A percentile compares a stretch with the other conserved stretches of the same genome.
Evolutionary conservation across 2,888 invertebrate species (phyloP).

Genomic region (Gerris lacustris): DNA sequence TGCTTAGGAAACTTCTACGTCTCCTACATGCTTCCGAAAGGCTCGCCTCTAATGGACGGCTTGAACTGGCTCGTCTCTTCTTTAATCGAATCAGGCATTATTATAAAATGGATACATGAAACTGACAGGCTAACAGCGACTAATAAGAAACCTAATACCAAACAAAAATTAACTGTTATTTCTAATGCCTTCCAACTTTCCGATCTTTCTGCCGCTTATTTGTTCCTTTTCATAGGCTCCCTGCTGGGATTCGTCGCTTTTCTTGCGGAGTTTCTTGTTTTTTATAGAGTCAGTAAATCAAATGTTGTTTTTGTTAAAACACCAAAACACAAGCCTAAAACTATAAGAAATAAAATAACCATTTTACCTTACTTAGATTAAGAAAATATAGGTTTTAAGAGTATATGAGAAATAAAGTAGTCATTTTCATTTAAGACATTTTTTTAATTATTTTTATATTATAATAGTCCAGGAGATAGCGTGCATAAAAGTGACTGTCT

Average conservation of each 20-base stretch:
- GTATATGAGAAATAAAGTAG: too few relatives aligned
- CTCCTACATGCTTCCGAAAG: slow-evolving; percentile 6
- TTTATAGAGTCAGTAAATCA: too few relatives aligned
- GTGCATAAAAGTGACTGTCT: too few relatives aligned
- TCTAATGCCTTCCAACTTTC: background rate
- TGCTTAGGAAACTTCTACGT: slow-evolving; percentile 10
- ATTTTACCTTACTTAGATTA: too few relatives aligned
- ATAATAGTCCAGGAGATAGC: too few relatives aligned
- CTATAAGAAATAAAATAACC: too few relatives aligned
- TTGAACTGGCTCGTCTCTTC: slow-evolving; percentile 9
- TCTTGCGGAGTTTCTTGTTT: slow-evolving; percentile 2
- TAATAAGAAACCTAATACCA: background rate
- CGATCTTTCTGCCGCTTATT: slow-evolving; percentile 1
- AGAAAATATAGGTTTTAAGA: too few relatives aligned
- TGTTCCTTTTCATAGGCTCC: background rate
- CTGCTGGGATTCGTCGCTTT: background rate
- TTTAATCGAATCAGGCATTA: slow-evolving; percentile 10
- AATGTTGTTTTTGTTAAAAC: too few relatives aligned
- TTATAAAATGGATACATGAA: slow-evolving; percentile 8
- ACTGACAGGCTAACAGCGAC: background rate
- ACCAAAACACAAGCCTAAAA: too few relatives aligned
- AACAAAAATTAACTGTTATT: background rate
- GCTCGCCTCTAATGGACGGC: background rate
- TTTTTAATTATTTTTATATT: too few relatives aligned
- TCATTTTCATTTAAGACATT: too few relatives aligned